These are phyloP conservation scores for Ditylenchus dipsaci DNA, from an alignment of 1,140 invertebrate genomes.

Conservation along the genomic window DNA sequence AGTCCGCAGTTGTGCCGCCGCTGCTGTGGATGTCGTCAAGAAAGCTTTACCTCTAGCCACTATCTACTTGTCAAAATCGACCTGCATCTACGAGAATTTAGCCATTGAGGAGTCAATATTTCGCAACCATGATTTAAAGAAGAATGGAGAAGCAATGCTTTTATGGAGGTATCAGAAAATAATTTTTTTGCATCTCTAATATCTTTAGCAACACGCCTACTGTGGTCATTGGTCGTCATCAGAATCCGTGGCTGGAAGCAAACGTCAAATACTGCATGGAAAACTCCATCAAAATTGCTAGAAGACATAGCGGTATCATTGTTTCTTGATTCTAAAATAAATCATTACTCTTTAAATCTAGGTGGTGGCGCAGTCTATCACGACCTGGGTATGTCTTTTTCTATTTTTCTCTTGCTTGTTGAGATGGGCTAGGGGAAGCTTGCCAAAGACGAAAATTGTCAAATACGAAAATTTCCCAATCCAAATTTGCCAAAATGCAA, in stretches of 20 bases:
- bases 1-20: not conserved
- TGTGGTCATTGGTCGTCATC: slow-evolving; percentile 89
- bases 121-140: slow-evolving; percentile 40
- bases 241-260: slow-evolving; percentile 90
- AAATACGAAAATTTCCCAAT: no score
- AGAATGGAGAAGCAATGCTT: slow-evolving; percentile 38
- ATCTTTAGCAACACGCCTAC: slow-evolving; percentile 75
- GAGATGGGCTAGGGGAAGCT: no score
- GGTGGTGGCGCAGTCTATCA: slow-evolving; percentile 93
- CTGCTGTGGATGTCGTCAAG: not conserved
- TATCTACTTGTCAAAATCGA: slow-evolving; percentile 29
- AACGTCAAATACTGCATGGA: slow-evolving; percentile 64
- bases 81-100: slow-evolving; percentile 52
- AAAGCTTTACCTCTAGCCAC: not conserved
- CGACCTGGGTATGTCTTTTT: slow-evolving; percentile 73
- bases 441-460: no score
- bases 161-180: slow-evolving; percentile 46
- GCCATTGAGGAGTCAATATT: slow-evolving; percentile 55
- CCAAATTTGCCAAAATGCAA: no score
- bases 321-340: no score
- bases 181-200: not conserved
- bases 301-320: slow-evolving; percentile 72
- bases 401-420: no score
- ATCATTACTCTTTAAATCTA: no score
- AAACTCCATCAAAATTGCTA: slow-evolving; percentile 63